Base-by-base conservation (phyloP, 2,888 invertebrate species). In the Limnephilus lunatus region DNA sequence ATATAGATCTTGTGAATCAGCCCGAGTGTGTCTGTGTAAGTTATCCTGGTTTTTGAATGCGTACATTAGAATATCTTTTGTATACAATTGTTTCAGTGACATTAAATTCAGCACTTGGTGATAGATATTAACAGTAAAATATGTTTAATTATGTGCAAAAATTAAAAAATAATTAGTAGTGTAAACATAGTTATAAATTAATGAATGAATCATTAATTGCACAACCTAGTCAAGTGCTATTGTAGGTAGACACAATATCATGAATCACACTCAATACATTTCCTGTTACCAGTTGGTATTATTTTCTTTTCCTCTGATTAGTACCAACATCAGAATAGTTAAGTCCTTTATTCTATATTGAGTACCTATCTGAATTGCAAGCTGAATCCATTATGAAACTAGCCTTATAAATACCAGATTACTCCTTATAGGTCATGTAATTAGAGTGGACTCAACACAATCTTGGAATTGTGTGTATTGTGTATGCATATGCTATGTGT, bases 361-460 rank as follows among this genome's bases (percentile, higher is more conserved):
- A 2, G 12, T 35, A 83, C 44, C 12, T 31, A 86, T 48, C 48
- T 86, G 35, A 11, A 83, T 9, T 32, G 31, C 83, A 86, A 30
- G n/a, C 48, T 15, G 19, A n/a, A 44, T 39, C 35, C 7, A 14
- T 11, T 48, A 3, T 53, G 86, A 86, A 44, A n/a, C 30, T 53
- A 3, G 86, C 31, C 44, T 86, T 48, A 86, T 86, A 86, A 86
- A 53, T 86, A 86, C 86, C 53, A 30, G 53, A 48, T 87, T 48
- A 87, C 53, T 87, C 85, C 15, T 48, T 48, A 48, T 48, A 48
- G 15, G 48, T 48, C 48, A 48, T 48, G 48, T 15, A 48, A 48
- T 48, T 48, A 48, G 48, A 48, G 48, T 48, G 14, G 48, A 48
- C 48, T 48, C 48, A 44, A 48, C 15, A 15, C 48, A 15, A 48